phyloP scores from a whole-genome alignment of 2,888 invertebrate species.

The Protodeltote pygarga region DNA sequence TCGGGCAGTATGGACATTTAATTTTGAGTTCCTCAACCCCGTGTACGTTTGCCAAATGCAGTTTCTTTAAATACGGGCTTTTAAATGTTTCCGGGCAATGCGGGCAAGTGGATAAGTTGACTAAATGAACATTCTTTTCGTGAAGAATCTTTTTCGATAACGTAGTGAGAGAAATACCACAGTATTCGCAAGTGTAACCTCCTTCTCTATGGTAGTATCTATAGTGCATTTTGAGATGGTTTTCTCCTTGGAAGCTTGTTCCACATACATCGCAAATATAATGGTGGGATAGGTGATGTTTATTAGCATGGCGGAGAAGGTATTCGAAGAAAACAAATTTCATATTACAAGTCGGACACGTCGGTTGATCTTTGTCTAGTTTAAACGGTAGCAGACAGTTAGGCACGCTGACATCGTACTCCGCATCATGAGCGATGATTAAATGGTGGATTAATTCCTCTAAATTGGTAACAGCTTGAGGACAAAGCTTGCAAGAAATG shows the following conservation, averaged over 20 bases:
- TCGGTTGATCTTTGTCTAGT: slow-evolving; percentile 73
- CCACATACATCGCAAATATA: slow-evolving; percentile 82
- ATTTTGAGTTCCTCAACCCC: slow-evolving; percentile 79
- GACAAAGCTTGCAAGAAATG: slow-evolving; percentile 73
- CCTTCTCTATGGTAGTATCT: slow-evolving; percentile 80
- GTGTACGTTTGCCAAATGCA: slow-evolving; percentile 78
- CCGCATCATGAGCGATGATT: slow-evolving; percentile 80
- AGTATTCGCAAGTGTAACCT: slow-evolving; percentile 77
- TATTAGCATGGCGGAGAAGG: slow-evolving; percentile 77
- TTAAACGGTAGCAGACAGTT: slow-evolving; percentile 80
- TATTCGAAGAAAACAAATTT: slow-evolving; percentile 82
- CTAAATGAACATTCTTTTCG: slow-evolving; percentile 77
- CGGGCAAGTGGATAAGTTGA: slow-evolving; percentile 73
- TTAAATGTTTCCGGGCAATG: slow-evolving; percentile 80
- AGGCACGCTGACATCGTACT: slow-evolving; percentile 76
- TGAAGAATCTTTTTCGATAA: slow-evolving; percentile 79
- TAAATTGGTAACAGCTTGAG: slow-evolving; percentile 61
- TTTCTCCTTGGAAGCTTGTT: slow-evolving; percentile 81
- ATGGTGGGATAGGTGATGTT: slow-evolving; percentile 78
- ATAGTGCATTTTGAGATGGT: slow-evolving; percentile 81
- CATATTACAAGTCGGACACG: slow-evolving; percentile 76
- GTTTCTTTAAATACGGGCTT: slow-evolving; percentile 77
- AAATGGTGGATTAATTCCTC: slow-evolving; percentile 78
- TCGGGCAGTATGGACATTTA: slow-evolving; percentile 81
- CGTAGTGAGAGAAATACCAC: slow-evolving; percentile 80